These are phyloP conservation scores for Calcarius lapponicus DNA, from an alignment of 2,797 vertebrate genomes.

Conservation along the genomic window DNA sequence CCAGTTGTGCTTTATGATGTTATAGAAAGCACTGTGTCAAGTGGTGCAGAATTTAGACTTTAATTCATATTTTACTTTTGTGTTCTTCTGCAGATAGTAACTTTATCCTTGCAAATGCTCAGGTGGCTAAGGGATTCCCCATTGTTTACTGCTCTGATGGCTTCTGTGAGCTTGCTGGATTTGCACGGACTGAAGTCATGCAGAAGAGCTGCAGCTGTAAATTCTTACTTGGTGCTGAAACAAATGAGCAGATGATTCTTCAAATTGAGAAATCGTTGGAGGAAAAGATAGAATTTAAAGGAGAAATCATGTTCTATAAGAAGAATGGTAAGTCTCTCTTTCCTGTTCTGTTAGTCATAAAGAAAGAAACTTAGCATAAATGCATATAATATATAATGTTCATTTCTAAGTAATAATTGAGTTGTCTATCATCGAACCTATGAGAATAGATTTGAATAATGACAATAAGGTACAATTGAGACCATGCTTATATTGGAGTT, in stretches of 20 bases:
- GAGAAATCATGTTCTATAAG: constrained; percentile 97
- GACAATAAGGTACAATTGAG: neutral
- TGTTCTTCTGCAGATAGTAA: constrained; percentile 88
- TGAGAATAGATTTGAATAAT: neutral
- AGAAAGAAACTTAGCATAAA: neutral
- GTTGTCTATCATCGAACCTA: neutral
- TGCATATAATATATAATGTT: neutral
- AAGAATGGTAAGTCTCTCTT: constrained; percentile 86
- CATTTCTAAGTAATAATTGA: neutral
- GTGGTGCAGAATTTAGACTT: neutral
- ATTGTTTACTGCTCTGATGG: constrained; percentile 99
- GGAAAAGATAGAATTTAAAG: constrained; percentile 94
- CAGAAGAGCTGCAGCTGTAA: constrained; percentile 97
- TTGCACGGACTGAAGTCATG: constrained; percentile 95
- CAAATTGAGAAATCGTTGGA: constrained; percentile 91
- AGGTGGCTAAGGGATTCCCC: constrained; percentile 94
- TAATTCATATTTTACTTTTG: constrained; percentile 22
- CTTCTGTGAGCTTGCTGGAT: constrained; percentile 97
- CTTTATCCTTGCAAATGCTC: constrained; percentile 98
- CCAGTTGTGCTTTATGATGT: neutral
- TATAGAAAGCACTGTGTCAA: neutral
- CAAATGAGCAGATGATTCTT: constrained; percentile 89
- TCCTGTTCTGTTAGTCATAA: neutral
- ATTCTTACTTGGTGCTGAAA: constrained; percentile 93
- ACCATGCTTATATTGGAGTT: neutral